A percentile compares a stretch with the other conserved stretches of the same genome.
Evolutionary conservation across 1,140 invertebrate species (phyloP).

Genomic region (Brachionus plicatilis): DNA sequence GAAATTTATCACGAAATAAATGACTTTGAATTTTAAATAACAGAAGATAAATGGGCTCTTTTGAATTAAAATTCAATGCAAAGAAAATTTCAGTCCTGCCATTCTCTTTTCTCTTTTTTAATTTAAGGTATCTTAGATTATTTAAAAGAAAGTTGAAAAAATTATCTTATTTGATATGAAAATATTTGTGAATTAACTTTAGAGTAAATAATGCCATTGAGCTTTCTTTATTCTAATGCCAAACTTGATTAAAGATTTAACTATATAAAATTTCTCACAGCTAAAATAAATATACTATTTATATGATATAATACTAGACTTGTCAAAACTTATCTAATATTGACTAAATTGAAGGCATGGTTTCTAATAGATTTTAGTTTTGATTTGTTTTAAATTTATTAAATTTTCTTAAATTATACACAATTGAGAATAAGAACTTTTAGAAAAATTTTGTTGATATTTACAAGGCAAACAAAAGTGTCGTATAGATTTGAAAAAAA

Average conservation of each 20-base stretch:
- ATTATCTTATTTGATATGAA: background rate
- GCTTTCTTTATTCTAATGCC: background rate
- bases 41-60: background rate
- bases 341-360: background rate
- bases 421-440: too few species aligned
- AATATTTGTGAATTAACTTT: background rate
- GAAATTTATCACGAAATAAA: background rate
- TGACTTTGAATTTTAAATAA: background rate
- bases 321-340: background rate
- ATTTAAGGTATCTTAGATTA: background rate
- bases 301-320: background rate
- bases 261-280: background rate
- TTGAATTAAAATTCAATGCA: background rate
- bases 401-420: background rate
- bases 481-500: background rate
- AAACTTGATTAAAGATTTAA: background rate
- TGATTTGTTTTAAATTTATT: background rate
- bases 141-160: background rate
- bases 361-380: background rate
- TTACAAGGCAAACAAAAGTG: background rate
- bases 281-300: background rate
- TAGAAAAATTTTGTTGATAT: too few species aligned
- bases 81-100: background rate
- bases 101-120: too few species aligned
- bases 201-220: background rate